Evolutionary conservation across 2,797 vertebrate species (phyloP), one percentile per base, ranked within the genome.

Genomic region (Galaxias olidus): DNA sequence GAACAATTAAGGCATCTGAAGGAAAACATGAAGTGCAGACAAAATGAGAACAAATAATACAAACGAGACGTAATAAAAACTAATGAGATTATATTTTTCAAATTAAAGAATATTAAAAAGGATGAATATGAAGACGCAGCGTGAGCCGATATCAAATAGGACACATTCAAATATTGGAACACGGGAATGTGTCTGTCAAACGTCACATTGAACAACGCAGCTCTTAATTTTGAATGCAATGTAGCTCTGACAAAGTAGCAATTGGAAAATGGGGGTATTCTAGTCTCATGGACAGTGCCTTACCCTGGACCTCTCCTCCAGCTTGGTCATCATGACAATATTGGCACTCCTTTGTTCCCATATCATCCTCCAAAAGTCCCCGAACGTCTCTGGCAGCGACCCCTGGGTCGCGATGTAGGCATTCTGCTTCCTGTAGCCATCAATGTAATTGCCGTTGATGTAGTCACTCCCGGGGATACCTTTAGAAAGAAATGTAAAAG

Each of bases 281-380:
- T 45, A 43, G 1, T 19, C 20, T 13, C 45, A n/a, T 14, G 10
- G 59, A 14, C 18, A 13, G 30, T 46, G 61, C 52, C 92, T 90
- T 93, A 99, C 98, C 95, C 98, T 93, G 57, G 96, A 98, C 65
- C 97, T 92, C 80, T 99, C 97, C 78, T 99, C 97, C 65, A 99
- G 88, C 82, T 98, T 98, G 65, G 98, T 99, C 98, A 99, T 98
- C 97, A 99, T 98, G 81, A 99, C 96, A 0, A 99, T 87, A 41
- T 95, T 96, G 65, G 95, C 96, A n/a, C 96, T 96, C 59, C 96
- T 90, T 73, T 99, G 98, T 12, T 98, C 98, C 98, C 98, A 99
- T 80, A 99, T 95, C 98, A 99, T 99, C 84, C 98, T 94, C 98
- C 98, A 99, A 86, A 99, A 99, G 79, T 98, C 98, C 17, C 97